phyloP scores from a whole-genome alignment of 2,113 vertebrate genomes.

The Oxygymnocypris stewartii region DNA sequence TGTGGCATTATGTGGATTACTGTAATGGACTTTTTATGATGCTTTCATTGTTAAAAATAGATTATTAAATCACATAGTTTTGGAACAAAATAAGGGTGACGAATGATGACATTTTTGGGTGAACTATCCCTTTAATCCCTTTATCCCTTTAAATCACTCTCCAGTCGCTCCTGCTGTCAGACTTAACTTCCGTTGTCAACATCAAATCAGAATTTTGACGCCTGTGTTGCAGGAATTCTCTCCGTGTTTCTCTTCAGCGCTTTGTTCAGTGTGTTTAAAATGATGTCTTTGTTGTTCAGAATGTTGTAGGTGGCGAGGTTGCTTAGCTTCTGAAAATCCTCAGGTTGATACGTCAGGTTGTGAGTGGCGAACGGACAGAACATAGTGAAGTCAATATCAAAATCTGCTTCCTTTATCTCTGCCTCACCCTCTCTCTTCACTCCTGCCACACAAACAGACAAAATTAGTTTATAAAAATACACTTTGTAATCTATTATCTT shows the following conservation, averaged over 20 bases:
- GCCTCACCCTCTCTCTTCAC: constrained; percentile 68
- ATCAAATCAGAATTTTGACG: not conserved
- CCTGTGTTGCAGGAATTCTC: not conserved
- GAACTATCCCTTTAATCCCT: not conserved
- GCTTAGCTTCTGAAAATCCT: constrained; percentile 75
- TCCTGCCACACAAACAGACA: constrained; percentile 65
- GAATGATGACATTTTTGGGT: not conserved
- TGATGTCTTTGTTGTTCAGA: constrained; percentile 72
- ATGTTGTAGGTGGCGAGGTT: constrained; percentile 78
- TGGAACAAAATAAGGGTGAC: not conserved
- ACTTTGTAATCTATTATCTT: not conserved
- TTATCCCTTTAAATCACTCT: not conserved
- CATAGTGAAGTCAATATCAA: constrained; percentile 73
- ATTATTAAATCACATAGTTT: not conserved
- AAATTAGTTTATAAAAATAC: not conserved
- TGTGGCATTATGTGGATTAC: no score
- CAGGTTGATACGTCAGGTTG: constrained; percentile 73
- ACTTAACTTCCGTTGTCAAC: not conserved
- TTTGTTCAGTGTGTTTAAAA: constrained; percentile 67
- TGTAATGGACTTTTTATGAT: not conserved
- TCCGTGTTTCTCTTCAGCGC: constrained; percentile 60
- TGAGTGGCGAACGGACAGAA: constrained; percentile 76
- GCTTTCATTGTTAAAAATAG: not conserved
- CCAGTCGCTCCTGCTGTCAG: not conserved
- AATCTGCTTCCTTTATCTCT: constrained; percentile 68